Base-by-base conservation (phyloP, 23 tunicate genomes). In the Halocynthia aurantium region DNA sequence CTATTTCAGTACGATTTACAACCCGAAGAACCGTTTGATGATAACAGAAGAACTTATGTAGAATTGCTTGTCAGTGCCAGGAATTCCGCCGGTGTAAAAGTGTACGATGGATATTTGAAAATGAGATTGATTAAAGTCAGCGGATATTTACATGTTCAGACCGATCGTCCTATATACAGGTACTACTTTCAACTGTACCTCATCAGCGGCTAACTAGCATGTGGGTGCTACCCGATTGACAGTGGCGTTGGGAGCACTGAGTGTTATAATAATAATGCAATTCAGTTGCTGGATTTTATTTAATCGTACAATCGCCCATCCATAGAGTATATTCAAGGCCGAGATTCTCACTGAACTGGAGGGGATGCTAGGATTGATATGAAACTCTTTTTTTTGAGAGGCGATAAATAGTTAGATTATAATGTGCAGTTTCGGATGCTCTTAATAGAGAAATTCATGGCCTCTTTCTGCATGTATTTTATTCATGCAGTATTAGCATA, bases 91-190 rank as follows among this genome's bases (percentile, higher is more conserved):
- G 51, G 51, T 15, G 40, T n/a, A 71, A 17, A 21, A 51, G 57
- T 71, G 10, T 52, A 71, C 76, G 18, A 54, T 10, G 57, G 56
- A 52, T 21, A 51, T 17, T 52, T 71, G 12, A 31, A 54, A 21
- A 71, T 71, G 76, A 71, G 61, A 52, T 22, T 71, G 11, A 52
- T 71, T 71, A 54, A 71, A 71, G 12, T 21, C 54, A 71, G 76
- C 6, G 76, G 76, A 10, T 71, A 71, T 50, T 20, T 71, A n/a
- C 57, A 71, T 52, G 11, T 71, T 10, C 76, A 71, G 51, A 71
- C 76, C n/a, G 76, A 71, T 54, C 53, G 76, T 10, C 90, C 90
- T 13, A 80, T 80, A 21, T 85, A 85, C 80, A 72, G 90, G 90
- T 85, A 51, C 7, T 69, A 8, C 13, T 2, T 15, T 0, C 44